Evolutionary conservation across 2,113 vertebrate species (phyloP).

Genomic region (Pseudorhombus dupliciocellatus): DNA sequence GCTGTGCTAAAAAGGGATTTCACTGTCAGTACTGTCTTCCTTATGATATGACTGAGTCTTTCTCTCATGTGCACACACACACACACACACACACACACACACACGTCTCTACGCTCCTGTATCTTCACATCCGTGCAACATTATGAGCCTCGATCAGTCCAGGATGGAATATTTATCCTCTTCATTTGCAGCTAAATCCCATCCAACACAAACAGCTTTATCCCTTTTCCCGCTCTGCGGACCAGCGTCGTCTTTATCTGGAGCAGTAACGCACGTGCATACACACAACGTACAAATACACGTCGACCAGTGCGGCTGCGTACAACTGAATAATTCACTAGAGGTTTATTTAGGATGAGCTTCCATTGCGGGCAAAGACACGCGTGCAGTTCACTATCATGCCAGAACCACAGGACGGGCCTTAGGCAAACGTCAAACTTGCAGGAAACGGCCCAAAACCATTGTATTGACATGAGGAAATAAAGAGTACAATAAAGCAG

Average conservation of each 20-base stretch:
- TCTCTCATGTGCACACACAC: conserved; percentile 19
- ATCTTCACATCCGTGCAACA: conserved; percentile 36
- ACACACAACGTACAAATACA: conserved; percentile 19
- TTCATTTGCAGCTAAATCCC: conserved; percentile 67
- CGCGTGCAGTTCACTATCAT: conserved; percentile 41
- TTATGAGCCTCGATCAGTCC: conserved; percentile 63
- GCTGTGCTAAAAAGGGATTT: conserved; percentile 44
- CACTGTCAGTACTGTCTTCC: conserved; percentile 11
- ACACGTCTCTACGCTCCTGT: conserved; percentile 4
- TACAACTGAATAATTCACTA: conserved; percentile 72
- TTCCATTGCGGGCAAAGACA: conserved; percentile 43
- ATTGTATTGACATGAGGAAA: conserved; percentile 46
- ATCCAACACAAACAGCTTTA: conserved; percentile 70
- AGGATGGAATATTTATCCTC: conserved; percentile 67
- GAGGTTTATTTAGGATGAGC: conserved; percentile 49
- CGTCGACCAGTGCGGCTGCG: conserved; percentile 52
- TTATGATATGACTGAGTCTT: conserved; percentile 20
- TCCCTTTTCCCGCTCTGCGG: conserved; percentile 56
- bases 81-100: conserved; percentile 28
- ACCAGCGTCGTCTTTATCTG: conserved; percentile 53
- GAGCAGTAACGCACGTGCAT: conserved; percentile 45
- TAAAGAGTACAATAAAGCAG: conserved; percentile 38
- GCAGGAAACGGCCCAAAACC: conserved; percentile 48
- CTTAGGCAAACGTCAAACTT: conserved; percentile 38
- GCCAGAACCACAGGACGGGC: conserved; percentile 28